Base-by-base conservation (phyloP, 2,888 invertebrate genomes). In the Leptinotarsa rubiginosa region DNA sequence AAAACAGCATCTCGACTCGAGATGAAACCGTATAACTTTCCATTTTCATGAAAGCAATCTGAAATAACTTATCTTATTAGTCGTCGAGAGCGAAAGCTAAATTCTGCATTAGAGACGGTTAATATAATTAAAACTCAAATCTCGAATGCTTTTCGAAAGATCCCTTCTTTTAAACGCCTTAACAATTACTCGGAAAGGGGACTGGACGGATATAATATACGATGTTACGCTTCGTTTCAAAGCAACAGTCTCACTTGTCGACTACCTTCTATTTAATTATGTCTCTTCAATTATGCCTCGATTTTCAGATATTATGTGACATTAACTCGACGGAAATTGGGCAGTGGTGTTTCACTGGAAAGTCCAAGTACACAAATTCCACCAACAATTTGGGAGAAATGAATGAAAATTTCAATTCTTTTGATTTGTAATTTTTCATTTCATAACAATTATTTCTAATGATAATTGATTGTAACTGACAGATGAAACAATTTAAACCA, bases 61-160 rank as follows among this genome's bases (percentile, higher is more conserved):
- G 76, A 76, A 81, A 80, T 77, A 79, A 78, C 77, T 80, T 80
- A 80, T 79, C 80, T 79, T 80, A 81, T 81, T 79, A 81, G 79
- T 77, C 70, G 75, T 73, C 70, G 74, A 77, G 76, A 77, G 79
- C 73, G 78, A 79, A 77, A 80, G 79, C 80, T 78, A 79, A 81
- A 79, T 73, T 69, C 76, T 69, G 68, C 75, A 71, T 74, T 74
- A 73, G 73, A 73, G 74, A 74, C 73, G 76, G 78, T 78, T 78
- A 76, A 78, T 78, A 78, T 78, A 78, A 78, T 78, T 78, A 78
- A 78, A 76, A 76, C 75, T 78, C 78, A 75, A 78, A 78, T 78
- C 76, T 75, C 72, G 54, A 67, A 65, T 52, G 75, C 71, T 70
- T 65, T 65, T 71, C 31, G 64, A 72, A 65, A 69, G 69, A 64